Conservation (phyloP, 1,140 invertebrate species). For the Oscheius sp. region DNA sequence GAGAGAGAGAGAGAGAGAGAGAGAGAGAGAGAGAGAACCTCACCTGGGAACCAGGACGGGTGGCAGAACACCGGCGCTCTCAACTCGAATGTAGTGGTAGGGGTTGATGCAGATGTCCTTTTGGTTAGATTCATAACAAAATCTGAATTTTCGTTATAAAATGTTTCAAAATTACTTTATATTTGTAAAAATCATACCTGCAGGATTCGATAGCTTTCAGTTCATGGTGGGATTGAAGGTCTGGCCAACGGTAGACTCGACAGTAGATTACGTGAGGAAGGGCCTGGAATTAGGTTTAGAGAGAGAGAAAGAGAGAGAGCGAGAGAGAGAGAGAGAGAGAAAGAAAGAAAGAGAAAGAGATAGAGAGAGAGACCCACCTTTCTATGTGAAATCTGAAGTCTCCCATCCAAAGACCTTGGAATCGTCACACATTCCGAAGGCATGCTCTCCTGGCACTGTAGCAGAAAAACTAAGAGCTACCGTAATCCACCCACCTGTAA, state of each 20-base stretch:
- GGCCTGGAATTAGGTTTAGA: too few relatives aligned
- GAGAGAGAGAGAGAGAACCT: background rate
- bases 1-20: too few relatives aligned
- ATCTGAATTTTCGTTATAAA: too few relatives aligned
- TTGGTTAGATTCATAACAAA: slow-evolving; percentile 61
- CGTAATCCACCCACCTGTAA: slow-evolving; percentile 78
- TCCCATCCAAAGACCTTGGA: slow-evolving; percentile 87
- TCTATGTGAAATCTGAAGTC: slow-evolving; percentile 67
- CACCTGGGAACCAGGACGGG: slow-evolving; percentile 17
- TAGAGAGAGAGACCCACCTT: slow-evolving; percentile 21
- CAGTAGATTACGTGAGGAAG: slow-evolving; percentile 95
- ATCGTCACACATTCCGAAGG: slow-evolving; percentile 97
- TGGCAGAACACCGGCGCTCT: slow-evolving; percentile 43
- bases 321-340: too few relatives aligned
- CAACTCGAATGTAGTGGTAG: slow-evolving; percentile 67
- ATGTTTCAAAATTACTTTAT: too few relatives aligned
- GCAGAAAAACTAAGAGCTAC: background rate
- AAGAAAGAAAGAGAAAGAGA: too few relatives aligned
- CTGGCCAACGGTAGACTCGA: slow-evolving; percentile 68
- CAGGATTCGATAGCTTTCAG: slow-evolving; percentile 66
- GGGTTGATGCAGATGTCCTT: slow-evolving; percentile 68
- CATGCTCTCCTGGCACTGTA: slow-evolving; percentile 60
- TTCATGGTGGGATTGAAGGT: slow-evolving; percentile 69
- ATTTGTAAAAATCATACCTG: slow-evolving; percentile 42
- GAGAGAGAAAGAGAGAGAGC: too few relatives aligned